These are phyloP conservation scores for Pygmarrhopalites habei DNA, from an alignment of 1,140 invertebrate species.

Conservation along the genomic window DNA sequence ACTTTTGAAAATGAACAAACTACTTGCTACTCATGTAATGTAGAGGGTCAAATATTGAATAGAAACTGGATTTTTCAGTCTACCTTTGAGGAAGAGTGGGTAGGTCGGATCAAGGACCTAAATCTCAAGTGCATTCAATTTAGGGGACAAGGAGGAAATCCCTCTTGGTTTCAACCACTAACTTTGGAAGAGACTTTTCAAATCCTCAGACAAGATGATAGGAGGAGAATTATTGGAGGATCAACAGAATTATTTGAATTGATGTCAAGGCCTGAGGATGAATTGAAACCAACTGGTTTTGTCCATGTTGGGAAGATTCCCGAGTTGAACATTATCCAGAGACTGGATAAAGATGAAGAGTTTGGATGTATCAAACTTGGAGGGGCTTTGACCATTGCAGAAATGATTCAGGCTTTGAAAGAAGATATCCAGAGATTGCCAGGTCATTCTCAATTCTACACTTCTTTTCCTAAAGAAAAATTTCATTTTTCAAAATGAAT, in stretches of 20 bases:
- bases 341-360: neutral
- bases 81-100: neutral
- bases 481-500: neutral
- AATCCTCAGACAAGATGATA: neutral
- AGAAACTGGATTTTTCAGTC: neutral
- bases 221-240: neutral
- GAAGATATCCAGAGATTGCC: neutral
- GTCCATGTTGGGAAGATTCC: neutral
- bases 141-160: neutral
- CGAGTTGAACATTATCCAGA: neutral
- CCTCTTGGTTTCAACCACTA: neutral
- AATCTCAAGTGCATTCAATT: too few species aligned
- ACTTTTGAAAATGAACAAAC: neutral
- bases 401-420: constrained; percentile 11
- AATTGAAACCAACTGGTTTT: too few species aligned
- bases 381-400: constrained; percentile 21
- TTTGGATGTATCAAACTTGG: constrained; percentile 5
- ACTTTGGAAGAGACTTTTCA: neutral
- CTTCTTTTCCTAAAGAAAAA: neutral
- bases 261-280: neutral
- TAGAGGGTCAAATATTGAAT: neutral
- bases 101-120: too few species aligned
- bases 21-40: neutral
- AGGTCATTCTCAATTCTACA: constrained; percentile 10
- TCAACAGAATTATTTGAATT: neutral